Evolutionary conservation across 2,888 invertebrate species (phyloP).

Genomic region (Papilio gigon): DNA sequence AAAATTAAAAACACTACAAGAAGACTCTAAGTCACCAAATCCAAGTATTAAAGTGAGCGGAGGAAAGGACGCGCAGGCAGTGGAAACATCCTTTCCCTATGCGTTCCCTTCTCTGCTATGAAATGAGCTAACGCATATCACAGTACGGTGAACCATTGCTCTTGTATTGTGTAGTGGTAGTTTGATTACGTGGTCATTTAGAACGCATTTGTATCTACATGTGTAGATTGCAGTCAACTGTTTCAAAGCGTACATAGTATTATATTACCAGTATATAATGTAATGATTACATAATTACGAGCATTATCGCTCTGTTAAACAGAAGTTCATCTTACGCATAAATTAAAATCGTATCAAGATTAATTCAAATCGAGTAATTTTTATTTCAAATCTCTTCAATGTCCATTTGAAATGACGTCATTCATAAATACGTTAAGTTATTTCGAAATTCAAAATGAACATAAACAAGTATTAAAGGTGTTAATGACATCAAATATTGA

Average conservation of each 20-base stretch:
- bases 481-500: conserved; percentile 16
- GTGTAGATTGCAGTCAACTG: neutral
- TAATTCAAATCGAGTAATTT: neutral
- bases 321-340: conserved; percentile 4
- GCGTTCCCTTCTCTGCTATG: neutral
- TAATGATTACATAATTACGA: neutral
- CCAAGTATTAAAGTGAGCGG: too few relatives aligned
- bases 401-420: too few relatives aligned
- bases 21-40: too few relatives aligned
- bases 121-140: neutral
- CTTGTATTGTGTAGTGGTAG: conserved; percentile 20
- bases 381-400: neutral
- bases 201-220: neutral
- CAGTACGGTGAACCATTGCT: conserved; percentile 6
- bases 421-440: neutral
- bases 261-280: neutral
- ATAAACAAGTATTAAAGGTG: conserved; percentile 16
- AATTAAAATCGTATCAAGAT: neutral
- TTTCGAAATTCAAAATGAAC: neutral
- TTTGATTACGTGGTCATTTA: conserved; percentile 27
- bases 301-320: conserved; percentile 1
- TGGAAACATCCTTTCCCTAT: too few relatives aligned
- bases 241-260: neutral
- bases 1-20: too few relatives aligned
- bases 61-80: too few relatives aligned